Conservation (phyloP, 2,888 invertebrate genomes). For the Camponotus fellah region DNA sequence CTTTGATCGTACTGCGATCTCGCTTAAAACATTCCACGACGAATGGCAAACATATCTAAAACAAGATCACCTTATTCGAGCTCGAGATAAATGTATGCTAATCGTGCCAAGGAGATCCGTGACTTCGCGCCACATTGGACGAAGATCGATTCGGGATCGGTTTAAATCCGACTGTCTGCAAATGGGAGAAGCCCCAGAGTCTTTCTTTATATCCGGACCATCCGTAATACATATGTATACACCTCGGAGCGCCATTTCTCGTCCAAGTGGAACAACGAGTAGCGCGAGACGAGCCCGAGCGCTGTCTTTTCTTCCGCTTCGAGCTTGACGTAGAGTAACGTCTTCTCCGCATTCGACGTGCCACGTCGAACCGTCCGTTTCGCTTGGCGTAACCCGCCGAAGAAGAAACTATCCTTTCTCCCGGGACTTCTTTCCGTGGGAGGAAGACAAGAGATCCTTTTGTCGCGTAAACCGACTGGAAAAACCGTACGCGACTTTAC, state of each 20-base stretch:
- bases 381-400: constrained; percentile 62
- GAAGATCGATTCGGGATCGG: constrained; percentile 23
- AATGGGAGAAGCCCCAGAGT: constrained; percentile 8
- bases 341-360: constrained; percentile 61
- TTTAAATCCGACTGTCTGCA: constrained; percentile 30
- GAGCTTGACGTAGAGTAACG: constrained; percentile 64
- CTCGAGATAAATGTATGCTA: constrained; percentile 43
- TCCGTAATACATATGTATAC: constrained; percentile 49
- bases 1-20: background rate
- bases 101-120: constrained; percentile 7
- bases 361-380: constrained; percentile 57
- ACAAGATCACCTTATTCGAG: constrained; percentile 6
- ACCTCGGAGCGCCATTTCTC: constrained; percentile 25
- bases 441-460: constrained; percentile 65
- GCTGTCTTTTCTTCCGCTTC: constrained; percentile 48
- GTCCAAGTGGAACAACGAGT: constrained; percentile 44
- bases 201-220: constrained; percentile 36
- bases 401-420: constrained; percentile 58
- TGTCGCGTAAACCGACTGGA: constrained; percentile 69
- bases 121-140: constrained; percentile 6
- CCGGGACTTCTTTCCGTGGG: constrained; percentile 36
- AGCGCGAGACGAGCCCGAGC: constrained; percentile 38
- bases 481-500: constrained; percentile 70
- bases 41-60: background rate
- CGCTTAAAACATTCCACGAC: background rate